A percentile compares a stretch with the other conserved stretches of the same genome.
These are phyloP conservation scores for Peromyscus maniculatus DNA, from an alignment of 2,113 vertebrate species.

Conservation along the genomic window DNA sequence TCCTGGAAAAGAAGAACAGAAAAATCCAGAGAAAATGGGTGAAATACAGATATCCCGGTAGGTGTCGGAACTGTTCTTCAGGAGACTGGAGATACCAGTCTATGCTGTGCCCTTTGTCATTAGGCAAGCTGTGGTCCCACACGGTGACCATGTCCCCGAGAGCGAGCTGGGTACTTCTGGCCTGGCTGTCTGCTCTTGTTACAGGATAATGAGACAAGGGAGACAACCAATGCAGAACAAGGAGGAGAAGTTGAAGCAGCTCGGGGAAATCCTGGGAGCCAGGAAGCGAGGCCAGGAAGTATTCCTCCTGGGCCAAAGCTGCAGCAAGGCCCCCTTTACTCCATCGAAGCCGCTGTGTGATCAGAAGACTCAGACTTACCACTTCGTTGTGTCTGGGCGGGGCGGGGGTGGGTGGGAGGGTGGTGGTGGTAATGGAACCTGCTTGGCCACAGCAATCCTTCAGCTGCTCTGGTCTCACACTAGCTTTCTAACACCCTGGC, in stretches of 20 bases:
- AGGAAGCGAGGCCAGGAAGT: not conserved
- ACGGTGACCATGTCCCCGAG: constrained; percentile 12
- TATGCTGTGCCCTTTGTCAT: not conserved
- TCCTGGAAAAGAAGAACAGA: not conserved
- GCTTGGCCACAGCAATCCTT: not conserved
- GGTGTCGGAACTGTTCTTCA: not conserved
- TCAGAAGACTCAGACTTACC: not conserved
- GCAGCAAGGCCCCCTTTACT: not conserved
- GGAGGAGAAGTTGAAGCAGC: no score
- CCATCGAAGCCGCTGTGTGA: no score
- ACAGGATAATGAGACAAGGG: not conserved
- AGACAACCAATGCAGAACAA: not conserved
- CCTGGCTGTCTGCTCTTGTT: not conserved
- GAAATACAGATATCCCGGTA: not conserved
- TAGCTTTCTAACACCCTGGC: constrained; percentile 25
- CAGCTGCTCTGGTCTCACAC: not conserved
- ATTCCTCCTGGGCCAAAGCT: not conserved
- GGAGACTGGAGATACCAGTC: not conserved
- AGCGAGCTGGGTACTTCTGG: not conserved
- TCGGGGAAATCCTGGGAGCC: no score
- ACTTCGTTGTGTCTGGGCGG: not conserved
- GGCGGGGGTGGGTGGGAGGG: no score
- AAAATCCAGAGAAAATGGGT: not conserved
- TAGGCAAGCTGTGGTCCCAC: accelerated
- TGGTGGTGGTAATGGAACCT: no score